Percentiles rank a stretch among this genome's conserved stretches.
These are phyloP conservation scores for Ochlodes sylvanus DNA, from an alignment of 2,888 invertebrate genomes.

Conservation along the genomic window DNA sequence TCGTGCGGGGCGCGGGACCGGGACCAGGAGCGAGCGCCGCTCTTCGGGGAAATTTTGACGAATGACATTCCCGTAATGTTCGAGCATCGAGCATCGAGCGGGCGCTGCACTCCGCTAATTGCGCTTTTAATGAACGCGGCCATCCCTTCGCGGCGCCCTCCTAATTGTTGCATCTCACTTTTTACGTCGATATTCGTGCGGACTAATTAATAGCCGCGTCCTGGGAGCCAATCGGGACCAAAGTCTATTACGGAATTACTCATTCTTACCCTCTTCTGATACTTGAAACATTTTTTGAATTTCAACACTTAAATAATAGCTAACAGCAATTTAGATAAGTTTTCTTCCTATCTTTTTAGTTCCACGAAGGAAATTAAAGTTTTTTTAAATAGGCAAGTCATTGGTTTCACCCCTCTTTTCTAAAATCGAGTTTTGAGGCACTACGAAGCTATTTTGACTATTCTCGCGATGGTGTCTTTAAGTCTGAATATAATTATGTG, in stretches of 20 bases:
- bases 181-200: constrained; percentile 33
- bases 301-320: too few species aligned
- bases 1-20: constrained; percentile 32
- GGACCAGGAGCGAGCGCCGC: constrained; percentile 48
- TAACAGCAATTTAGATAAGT: too few species aligned
- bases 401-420: too few species aligned
- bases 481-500: too few species aligned
- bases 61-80: constrained; percentile 72
- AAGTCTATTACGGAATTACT: constrained; percentile 31
- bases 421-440: too few species aligned
- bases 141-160: constrained; percentile 39
- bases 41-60: constrained; percentile 77
- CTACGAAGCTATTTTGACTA: too few species aligned
- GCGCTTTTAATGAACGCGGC: constrained; percentile 71
- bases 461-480: too few species aligned
- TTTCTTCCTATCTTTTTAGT: too few species aligned
- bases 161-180: constrained; percentile 38
- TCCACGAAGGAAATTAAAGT: too few species aligned
- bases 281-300: background rate
- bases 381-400: too few species aligned
- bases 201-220: constrained; percentile 35
- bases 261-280: constrained; percentile 6
- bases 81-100: constrained; percentile 53
- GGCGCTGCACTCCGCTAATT: constrained; percentile 72
- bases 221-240: constrained; percentile 22